Evolutionary conservation across 2,797 vertebrate genomes (phyloP).

Genomic region (Acanthiza pusilla): DNA sequence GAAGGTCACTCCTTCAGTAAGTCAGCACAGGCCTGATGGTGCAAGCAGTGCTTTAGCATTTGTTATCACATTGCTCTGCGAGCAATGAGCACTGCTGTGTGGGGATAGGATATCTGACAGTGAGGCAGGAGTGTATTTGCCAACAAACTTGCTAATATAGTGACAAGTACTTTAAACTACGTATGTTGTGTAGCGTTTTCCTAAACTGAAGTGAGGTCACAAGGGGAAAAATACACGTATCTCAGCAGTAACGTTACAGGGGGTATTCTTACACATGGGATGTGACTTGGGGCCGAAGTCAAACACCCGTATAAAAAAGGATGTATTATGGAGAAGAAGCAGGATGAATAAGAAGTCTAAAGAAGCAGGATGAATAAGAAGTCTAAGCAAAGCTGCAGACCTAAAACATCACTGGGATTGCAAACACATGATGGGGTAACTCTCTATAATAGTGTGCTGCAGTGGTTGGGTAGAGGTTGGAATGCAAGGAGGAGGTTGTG

Average conservation of each 20-base stretch:
- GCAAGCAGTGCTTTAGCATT: neutral
- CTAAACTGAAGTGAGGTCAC: neutral
- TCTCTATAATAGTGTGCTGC: neutral
- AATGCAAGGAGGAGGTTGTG: neutral
- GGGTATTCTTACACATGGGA: neutral
- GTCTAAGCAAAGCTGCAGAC: neutral
- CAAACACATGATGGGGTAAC: neutral
- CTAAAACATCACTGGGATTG: neutral
- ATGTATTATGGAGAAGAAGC: neutral
- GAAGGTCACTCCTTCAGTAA: neutral
- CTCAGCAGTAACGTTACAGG: neutral
- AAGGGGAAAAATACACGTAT: neutral
- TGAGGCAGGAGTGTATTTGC: neutral
- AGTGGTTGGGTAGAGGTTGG: neutral
- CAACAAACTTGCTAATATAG: neutral
- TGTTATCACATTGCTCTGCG: neutral
- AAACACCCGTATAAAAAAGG: neutral
- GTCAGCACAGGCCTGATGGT: neutral
- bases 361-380: neutral
- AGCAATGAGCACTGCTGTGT: neutral
- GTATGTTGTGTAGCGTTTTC: fast-evolving
- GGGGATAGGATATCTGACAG: neutral
- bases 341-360: neutral
- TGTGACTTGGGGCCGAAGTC: neutral
- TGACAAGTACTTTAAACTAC: neutral